Percentiles rank a stretch among this genome's conserved stretches.
These are phyloP conservation scores for Fratercula arctica DNA, from an alignment of 2,797 vertebrate species.

Conservation along the genomic window DNA sequence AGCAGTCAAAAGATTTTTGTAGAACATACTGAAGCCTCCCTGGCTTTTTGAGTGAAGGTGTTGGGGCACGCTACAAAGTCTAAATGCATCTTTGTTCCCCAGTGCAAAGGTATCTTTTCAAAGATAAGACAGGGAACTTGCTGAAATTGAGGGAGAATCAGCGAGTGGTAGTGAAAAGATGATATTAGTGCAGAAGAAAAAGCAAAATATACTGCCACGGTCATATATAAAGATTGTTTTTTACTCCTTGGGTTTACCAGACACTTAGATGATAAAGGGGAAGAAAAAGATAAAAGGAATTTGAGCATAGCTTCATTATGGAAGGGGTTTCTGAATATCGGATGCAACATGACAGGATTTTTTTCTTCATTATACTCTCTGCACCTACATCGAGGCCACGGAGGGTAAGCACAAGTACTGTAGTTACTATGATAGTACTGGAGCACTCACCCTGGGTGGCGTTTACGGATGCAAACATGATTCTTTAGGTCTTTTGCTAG, in stretches of 20 bases:
- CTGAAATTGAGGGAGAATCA: not conserved
- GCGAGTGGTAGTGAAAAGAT: not conserved
- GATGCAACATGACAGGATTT: not conserved
- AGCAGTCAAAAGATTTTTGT: constrained; percentile 12
- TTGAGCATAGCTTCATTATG: not conserved
- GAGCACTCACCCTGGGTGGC: not conserved
- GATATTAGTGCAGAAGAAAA: not conserved
- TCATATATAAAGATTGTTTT: not conserved
- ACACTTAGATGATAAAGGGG: not conserved
- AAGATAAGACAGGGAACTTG: not conserved
- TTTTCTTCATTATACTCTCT: not conserved
- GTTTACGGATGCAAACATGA: not conserved
- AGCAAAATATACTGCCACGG: not conserved
- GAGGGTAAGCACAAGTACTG: not conserved
- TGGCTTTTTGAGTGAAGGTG: not conserved
- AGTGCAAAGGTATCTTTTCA: not conserved
- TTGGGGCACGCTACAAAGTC: not conserved
- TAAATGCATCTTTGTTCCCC: not conserved
- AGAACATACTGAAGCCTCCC: not conserved
- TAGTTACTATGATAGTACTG: not conserved
- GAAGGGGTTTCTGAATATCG: not conserved
- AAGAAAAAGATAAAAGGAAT: not conserved
- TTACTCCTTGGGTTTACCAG: not conserved
- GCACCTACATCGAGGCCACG: not conserved
- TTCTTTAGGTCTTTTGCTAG: not conserved